Evolutionary conservation across 1,140 invertebrate genomes (phyloP), one percentile per base, ranked within the genome.

Genomic region (Pemphigus obesinymphae): DNA sequence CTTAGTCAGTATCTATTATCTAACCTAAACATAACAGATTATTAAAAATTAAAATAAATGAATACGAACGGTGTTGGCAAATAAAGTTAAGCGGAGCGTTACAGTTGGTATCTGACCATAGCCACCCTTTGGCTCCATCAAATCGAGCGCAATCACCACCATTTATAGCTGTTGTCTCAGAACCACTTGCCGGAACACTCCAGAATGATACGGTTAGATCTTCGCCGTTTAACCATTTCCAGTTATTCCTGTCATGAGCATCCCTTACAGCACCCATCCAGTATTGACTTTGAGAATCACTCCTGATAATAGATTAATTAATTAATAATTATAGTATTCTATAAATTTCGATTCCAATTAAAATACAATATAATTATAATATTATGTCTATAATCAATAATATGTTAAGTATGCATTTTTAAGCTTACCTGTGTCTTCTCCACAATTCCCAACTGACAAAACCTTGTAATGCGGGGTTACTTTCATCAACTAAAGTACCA

Each of bases 391-490:
- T n/a, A n/a, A n/a, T n/a, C n/a, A 58, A 58, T 63, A 10, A n/a
- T n/a, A n/a, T 40, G 10, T 40, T 40, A 40, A 5, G 37, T 53
- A n/a, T 53, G n/a, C 0, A 23, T 73, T 50, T 40, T 48, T 37
- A 17, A 43, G 72, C 50, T 72, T 85, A 92, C 92, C 93, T 91
- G 86, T 97, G 95, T 48, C 95, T 88, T 80, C 95, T 89, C 94
- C 95, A 97, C 63, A 97, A 87, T 87, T 97, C 96, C 95, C 96
- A 97, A 84, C 94, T 95, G 80, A 97, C 94, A 86, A 97, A 97
- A 11, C 95, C 96, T 87, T 97, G 96, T 13, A 97, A 89, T 0
- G 96, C 96, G 0, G 96, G 96, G 88, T 96, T 97, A 84, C 94
- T 97, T 86, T 97, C 96, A 84, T 97, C 95, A 1, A 97, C 93